Percentiles rank a stretch among this genome's conserved stretches.
These are phyloP conservation scores for Pao palembangensis DNA, from an alignment of 2,113 vertebrate species.

Conservation along the genomic window DNA sequence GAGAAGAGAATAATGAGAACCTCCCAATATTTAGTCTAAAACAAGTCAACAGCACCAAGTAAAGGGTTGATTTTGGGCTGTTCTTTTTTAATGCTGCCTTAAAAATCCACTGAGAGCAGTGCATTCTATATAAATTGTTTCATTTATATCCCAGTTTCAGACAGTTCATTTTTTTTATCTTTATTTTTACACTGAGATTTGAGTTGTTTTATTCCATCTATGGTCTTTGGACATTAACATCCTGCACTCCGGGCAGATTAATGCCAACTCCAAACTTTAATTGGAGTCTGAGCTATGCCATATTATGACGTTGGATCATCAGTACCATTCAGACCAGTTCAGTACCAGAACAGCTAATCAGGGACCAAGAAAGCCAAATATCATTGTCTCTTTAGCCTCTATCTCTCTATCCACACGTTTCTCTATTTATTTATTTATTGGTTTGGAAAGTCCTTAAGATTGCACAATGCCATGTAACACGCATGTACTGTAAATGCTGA, in stretches of 20 bases:
- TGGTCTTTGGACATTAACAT: slow-evolving; percentile 19
- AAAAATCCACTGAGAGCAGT: slow-evolving; percentile 14
- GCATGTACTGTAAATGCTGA: slow-evolving; percentile 85
- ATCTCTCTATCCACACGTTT: slow-evolving; percentile 72
- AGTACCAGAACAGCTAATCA: slow-evolving; percentile 17
- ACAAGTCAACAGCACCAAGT: too few relatives aligned
- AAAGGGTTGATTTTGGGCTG: too few relatives aligned
- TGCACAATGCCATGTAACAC: slow-evolving; percentile 79
- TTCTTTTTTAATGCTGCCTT: slow-evolving; percentile 23
- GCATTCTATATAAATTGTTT: slow-evolving; percentile 39
- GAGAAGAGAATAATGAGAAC: slow-evolving; percentile 61
- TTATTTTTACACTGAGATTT: not conserved
- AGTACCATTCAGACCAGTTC: slow-evolving; percentile 4
- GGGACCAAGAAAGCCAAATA: slow-evolving; percentile 16
- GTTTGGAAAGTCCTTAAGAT: slow-evolving; percentile 75
- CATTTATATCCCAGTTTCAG: slow-evolving; percentile 9
- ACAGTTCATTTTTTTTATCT: slow-evolving; percentile 3
- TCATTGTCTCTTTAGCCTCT: slow-evolving; percentile 31
- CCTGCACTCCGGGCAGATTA: not conserved
- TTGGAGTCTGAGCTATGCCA: slow-evolving; percentile 4
- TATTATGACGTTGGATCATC: slow-evolving; percentile 12
- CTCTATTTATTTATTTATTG: slow-evolving; percentile 76
- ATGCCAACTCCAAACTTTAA: not conserved
- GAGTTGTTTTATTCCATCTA: not conserved
- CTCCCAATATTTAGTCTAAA: slow-evolving; percentile 10